These are phyloP conservation scores for Ormyrus pomaceus DNA, from an alignment of 2,888 invertebrate genomes.

Conservation along the genomic window DNA sequence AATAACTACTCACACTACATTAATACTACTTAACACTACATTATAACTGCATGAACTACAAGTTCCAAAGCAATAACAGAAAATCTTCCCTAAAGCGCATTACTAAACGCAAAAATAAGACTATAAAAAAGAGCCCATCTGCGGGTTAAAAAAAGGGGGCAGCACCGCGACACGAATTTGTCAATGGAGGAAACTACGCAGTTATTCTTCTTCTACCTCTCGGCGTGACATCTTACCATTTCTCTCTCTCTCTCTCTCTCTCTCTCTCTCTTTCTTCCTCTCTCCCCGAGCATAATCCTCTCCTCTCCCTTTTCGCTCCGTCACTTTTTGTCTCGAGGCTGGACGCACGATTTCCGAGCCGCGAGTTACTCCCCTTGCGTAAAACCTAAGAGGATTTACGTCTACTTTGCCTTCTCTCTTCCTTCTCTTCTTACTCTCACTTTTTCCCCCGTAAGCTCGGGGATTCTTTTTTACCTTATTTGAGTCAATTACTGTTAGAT, in stretches of 20 bases:
- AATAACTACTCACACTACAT: too few relatives aligned
- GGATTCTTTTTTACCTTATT: conserved; percentile 8
- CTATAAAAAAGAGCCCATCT: not conserved
- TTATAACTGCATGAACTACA: too few relatives aligned
- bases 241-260: not conserved
- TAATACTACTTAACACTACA: too few relatives aligned
- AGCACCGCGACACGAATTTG: conserved; percentile 26
- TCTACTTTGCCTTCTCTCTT: conserved; percentile 40
- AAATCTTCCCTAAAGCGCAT: too few relatives aligned
- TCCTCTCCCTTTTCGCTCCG: conserved; percentile 20
- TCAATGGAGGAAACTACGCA: conserved; percentile 24
- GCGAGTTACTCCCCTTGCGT: conserved; percentile 29
- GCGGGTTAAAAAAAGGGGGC: not conserved
- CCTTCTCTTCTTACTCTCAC: conserved; percentile 13
- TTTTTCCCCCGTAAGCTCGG: not conserved
- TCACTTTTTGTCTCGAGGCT: conserved; percentile 43
- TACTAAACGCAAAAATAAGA: not conserved
- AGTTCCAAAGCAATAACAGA: too few relatives aligned
- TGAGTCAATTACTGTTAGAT: conserved; percentile 43
- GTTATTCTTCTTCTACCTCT: not conserved
- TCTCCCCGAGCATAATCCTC: too few relatives aligned
- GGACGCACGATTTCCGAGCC: conserved; percentile 35
- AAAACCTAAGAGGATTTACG: conserved; percentile 55
- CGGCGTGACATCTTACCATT: conserved; percentile 12
- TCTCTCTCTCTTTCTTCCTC: not conserved